Base-by-base conservation (phyloP, 2,888 invertebrate species). In the Fabriciana adippe region DNA sequence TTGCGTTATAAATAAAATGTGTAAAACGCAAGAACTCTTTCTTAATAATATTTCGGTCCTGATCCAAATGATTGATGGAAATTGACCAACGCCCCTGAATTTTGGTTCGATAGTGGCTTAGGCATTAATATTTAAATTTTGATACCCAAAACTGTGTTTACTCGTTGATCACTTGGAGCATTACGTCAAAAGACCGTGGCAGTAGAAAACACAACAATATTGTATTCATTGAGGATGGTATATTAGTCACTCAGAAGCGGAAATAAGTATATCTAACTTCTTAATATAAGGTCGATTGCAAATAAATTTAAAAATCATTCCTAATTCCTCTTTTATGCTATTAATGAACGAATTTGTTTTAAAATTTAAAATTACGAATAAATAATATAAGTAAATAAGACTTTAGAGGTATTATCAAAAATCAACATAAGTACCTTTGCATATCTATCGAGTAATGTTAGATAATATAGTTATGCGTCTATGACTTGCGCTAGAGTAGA, bases 111-210 rank as follows among this genome's bases (percentile, higher is more conserved):
- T 63, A 67, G 72, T 70, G 66, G 72, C 64, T 71, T 70, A 71
- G 68, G 71, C 67, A 74, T 74, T 74, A 74, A 71, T 72, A 75
- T 73, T 74, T 75, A 75, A 73, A 74, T 74, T 75, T 75, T 73
- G 78, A 76, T 79, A 73, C 66, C 73, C 71, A 75, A 75, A 74
- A 74, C 74, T 70, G 74, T 71, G 73, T 72, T 74, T 71, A 74
- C 70, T 72, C 72, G 73, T 72, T 72, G 71, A 73, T 73, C 73
- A 73, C 73, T 74, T 74, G 73, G 71, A 70, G 68, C 71, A 75
- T 73, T 74, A 72, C 72, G 72, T 75, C 74, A 74, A 75, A 75
- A 75, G 75, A 75, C 75, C 73, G 72, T 69, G 67, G 70, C 70
- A 73, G 72, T 72, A 74, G 72, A 70, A 73, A 74, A 75, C 74